Conservation (phyloP, 2,888 invertebrate species). For the Watsonalla binaria region DNA sequence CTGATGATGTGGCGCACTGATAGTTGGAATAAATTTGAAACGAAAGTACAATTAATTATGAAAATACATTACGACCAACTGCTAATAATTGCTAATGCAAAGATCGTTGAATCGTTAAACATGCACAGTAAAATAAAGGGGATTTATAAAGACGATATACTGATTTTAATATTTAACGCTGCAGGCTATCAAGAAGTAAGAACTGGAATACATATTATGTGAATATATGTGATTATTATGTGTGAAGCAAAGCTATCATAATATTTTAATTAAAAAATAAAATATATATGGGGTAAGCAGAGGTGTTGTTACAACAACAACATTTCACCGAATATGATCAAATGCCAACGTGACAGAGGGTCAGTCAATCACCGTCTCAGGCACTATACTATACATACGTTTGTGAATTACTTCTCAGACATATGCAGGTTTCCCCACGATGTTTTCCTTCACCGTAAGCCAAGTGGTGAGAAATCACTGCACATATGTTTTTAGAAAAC, state of each 20-base stretch:
- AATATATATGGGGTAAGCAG: too few relatives aligned
- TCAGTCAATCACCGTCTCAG: too few relatives aligned
- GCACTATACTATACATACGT: too few relatives aligned
- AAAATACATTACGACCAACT: constrained; percentile 51
- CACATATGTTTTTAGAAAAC: too few relatives aligned
- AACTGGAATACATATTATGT: constrained; percentile 5
- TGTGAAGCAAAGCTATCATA: not conserved
- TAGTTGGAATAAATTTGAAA: constrained; percentile 45
- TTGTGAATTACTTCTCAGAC: too few relatives aligned
- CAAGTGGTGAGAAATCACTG: too few relatives aligned
- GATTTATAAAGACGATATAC: constrained; percentile 51
- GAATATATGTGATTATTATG: too few relatives aligned
- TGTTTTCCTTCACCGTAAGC: too few relatives aligned
- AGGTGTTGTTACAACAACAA: too few relatives aligned
- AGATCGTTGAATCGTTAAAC: constrained; percentile 54
- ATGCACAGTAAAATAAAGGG: constrained; percentile 55
- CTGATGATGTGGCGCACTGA: constrained; percentile 49
- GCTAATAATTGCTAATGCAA: constrained; percentile 39
- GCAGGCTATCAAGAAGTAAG: constrained; percentile 36
- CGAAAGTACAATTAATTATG: constrained; percentile 27
- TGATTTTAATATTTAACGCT: constrained; percentile 45
- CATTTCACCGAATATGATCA: too few relatives aligned
- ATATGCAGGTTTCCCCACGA: too few relatives aligned
- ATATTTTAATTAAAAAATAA: constrained; percentile 3
- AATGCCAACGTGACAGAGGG: too few relatives aligned